Percentiles rank a stretch among this genome's conserved stretches.
These are phyloP conservation scores for Bombus confusus DNA, from an alignment of 1,140 invertebrate genomes.

Conservation along the genomic window DNA sequence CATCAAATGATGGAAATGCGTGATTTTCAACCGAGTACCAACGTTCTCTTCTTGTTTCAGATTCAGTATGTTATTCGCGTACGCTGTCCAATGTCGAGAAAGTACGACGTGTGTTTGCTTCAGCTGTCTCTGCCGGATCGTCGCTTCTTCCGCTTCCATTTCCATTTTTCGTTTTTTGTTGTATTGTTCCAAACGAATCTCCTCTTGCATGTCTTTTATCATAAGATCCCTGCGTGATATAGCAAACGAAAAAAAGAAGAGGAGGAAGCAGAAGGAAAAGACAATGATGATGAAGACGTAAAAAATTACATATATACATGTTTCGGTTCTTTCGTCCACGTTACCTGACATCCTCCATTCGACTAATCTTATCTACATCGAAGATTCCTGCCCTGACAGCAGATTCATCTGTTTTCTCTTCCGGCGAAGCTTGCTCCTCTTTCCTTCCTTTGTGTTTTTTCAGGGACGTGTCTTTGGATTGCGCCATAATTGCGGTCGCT, in stretches of 20 bases:
- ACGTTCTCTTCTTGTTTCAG: conserved; percentile 69
- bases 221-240: conserved; percentile 56
- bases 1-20: not conserved
- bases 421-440: conserved; percentile 51
- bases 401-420: conserved; percentile 23
- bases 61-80: conserved; percentile 52
- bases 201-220: conserved; percentile 73
- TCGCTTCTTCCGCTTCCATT: conserved; percentile 62
- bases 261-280: too few species aligned
- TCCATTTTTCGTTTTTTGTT: conserved; percentile 54
- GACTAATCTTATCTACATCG: not conserved
- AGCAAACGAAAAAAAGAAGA: not conserved
- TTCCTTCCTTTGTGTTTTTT: conserved; percentile 51
- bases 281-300: too few species aligned
- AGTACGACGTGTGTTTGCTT: conserved; percentile 54
- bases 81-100: conserved; percentile 54
- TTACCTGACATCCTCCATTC: conserved; percentile 15
- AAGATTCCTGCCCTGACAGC: not conserved
- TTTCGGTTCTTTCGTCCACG: too few species aligned
- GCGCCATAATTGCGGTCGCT: not conserved
- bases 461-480: not conserved
- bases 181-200: conserved; percentile 69
- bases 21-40: conserved; percentile 4
- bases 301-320: too few species aligned
- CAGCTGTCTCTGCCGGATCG: conserved; percentile 64